Percentiles rank a stretch among this genome's conserved stretches.
Evolutionary conservation across 2,797 vertebrate genomes (phyloP).

Genomic region (Dallia pectoralis): DNA sequence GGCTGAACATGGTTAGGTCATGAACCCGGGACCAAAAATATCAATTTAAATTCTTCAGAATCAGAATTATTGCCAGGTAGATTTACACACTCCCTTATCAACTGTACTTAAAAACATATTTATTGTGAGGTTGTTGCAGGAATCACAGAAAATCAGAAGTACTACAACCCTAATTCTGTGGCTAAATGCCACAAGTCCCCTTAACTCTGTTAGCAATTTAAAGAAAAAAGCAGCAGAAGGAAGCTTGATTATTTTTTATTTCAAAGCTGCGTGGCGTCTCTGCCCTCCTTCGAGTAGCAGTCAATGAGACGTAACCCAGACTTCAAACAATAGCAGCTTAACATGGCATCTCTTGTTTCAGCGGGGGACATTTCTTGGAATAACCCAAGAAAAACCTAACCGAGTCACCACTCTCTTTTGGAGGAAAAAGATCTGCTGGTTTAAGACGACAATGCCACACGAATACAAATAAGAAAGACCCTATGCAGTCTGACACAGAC

Average conservation of each 20-base stretch:
- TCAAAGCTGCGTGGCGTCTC: slow-evolving; percentile 49
- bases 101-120: not conserved
- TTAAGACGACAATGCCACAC: slow-evolving; percentile 5
- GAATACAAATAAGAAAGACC: slow-evolving; percentile 7
- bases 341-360: slow-evolving; percentile 48
- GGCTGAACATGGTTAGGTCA: not conserved
- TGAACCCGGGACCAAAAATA: not conserved
- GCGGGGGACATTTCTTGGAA: slow-evolving; percentile 45
- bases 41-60: not conserved
- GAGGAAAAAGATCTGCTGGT: slow-evolving; percentile 18
- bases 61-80: too few relatives aligned
- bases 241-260: slow-evolving; percentile 47
- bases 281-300: slow-evolving; percentile 16
- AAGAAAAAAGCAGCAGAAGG: slow-evolving; percentile 34
- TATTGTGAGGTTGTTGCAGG: slow-evolving; percentile 19
- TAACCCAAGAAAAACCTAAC: slow-evolving; percentile 45
- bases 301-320: slow-evolving; percentile 59
- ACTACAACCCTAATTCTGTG: not conserved
- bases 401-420: slow-evolving; percentile 42
- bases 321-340: slow-evolving; percentile 66
- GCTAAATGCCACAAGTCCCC: slow-evolving; percentile 49
- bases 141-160: not conserved
- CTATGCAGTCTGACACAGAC: not conserved
- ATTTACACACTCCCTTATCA: too few relatives aligned
- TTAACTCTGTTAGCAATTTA: slow-evolving; percentile 46